Conservation (phyloP, 2,797 vertebrate genomes). For the Gadopsis marmoratus region DNA sequence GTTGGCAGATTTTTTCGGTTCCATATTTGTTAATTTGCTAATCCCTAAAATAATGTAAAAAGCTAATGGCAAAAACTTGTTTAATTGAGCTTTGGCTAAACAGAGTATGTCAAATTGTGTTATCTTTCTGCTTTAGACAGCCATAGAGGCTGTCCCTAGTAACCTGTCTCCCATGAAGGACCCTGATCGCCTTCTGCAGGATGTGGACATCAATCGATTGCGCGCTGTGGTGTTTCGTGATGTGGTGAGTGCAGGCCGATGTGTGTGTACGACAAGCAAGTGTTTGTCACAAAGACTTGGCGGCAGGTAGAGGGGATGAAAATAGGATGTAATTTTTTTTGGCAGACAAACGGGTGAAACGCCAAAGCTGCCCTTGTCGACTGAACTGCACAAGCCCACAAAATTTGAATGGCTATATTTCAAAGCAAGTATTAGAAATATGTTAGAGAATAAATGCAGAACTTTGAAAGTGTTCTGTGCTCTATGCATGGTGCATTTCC, state of each 20-base stretch:
- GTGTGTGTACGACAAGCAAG: neutral
- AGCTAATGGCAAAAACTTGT: neutral
- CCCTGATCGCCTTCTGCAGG: constrained; percentile 96
- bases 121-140: constrained; percentile 83
- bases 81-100: neutral
- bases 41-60: neutral
- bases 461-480: constrained; percentile 6
- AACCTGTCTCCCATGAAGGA: constrained; percentile 94
- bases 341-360: constrained; percentile 20
- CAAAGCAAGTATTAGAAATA: constrained; percentile 5
- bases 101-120: constrained; percentile 44
- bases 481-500: neutral
- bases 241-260: constrained; percentile 87
- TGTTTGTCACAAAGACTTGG: constrained; percentile 30
- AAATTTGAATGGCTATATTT: constrained; percentile 3
- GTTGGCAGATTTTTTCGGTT: neutral
- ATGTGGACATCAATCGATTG: constrained; percentile 97
- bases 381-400: neutral
- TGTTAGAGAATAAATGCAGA: neutral
- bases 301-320: constrained; percentile 19
- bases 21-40: neutral
- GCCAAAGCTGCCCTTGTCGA: constrained; percentile 1
- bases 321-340: constrained; percentile 12
- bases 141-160: constrained; percentile 89
- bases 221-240: constrained; percentile 98